Conservation (phyloP, 2,113 vertebrate species). For the Raja brachyura region DNA sequence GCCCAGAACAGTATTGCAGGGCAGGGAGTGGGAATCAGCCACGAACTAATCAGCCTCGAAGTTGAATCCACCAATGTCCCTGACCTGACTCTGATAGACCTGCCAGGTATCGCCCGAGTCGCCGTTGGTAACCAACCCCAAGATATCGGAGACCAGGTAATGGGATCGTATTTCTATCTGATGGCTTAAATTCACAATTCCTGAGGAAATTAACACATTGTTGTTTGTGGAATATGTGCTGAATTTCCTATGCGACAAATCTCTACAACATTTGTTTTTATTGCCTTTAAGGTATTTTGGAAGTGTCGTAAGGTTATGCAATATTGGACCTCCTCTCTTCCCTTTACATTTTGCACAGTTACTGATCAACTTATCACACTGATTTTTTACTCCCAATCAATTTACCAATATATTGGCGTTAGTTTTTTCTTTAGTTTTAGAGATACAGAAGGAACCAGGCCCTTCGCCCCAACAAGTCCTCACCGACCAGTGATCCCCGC, state of each 20-base stretch:
- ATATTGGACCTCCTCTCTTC: neutral
- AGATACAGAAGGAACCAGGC: too few species aligned
- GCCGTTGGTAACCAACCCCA: conserved; percentile 35
- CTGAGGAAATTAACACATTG: neutral
- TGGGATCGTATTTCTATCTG: too few species aligned
- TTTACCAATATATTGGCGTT: neutral
- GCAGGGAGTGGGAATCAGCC: neutral
- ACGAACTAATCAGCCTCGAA: conserved; percentile 33
- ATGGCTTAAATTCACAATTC: too few species aligned
- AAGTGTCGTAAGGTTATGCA: neutral
- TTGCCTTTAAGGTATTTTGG: neutral
- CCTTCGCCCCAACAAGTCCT: too few species aligned
- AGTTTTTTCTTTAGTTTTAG: too few species aligned
- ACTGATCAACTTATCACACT: neutral
- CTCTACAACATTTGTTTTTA: too few species aligned
- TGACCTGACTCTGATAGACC: conserved; percentile 40
- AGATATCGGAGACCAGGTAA: conserved; percentile 39
- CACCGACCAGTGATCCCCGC: too few species aligned
- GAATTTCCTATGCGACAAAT: neutral
- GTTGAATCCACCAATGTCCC: conserved; percentile 31
- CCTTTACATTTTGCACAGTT: neutral
- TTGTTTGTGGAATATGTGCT: neutral
- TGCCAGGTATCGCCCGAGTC: conserved; percentile 40
- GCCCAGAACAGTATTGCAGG: conserved; percentile 37
- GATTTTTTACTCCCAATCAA: neutral